Conservation (phyloP, 2,888 invertebrate species). For the Torymus tubicola region DNA sequence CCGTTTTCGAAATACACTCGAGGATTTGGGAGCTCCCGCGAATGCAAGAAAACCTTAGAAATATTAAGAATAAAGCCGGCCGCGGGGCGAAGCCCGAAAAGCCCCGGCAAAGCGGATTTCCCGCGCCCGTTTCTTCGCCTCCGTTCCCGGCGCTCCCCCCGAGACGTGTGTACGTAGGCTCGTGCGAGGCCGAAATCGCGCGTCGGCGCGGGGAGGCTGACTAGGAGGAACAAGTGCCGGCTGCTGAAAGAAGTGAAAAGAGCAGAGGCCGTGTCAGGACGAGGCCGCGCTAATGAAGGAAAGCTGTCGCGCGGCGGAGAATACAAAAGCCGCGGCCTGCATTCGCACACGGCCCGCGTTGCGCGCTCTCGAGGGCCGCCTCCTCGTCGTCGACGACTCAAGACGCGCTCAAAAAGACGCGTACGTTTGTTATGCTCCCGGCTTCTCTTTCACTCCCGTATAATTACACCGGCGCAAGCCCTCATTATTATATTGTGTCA, state of each 20-base stretch:
- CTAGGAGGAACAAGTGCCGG: too few relatives aligned
- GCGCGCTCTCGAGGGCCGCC: too few relatives aligned
- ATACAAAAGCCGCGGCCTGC: conserved; percentile 9
- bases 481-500: too few relatives aligned
- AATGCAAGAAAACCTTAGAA: conserved; percentile 69
- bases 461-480: too few relatives aligned
- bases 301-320: conserved; percentile 6
- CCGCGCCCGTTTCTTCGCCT: conserved; percentile 66
- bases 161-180: too few relatives aligned
- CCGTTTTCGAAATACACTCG: conserved; percentile 3
- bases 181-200: neutral
- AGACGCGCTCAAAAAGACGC: too few relatives aligned
- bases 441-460: too few relatives aligned
- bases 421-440: too few relatives aligned
- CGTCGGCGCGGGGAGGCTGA: neutral
- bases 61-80: conserved; percentile 72
- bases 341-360: too few relatives aligned
- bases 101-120: conserved; percentile 73
- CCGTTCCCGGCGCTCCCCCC: neutral
- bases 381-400: too few relatives aligned
- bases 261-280: neutral
- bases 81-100: conserved; percentile 61
- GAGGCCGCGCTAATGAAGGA: conserved; percentile 34
- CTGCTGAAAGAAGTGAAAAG: conserved; percentile 14
- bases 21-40: too few relatives aligned